Base-by-base conservation (phyloP, 2,113 vertebrate species). In the Apteryx owenii region DNA sequence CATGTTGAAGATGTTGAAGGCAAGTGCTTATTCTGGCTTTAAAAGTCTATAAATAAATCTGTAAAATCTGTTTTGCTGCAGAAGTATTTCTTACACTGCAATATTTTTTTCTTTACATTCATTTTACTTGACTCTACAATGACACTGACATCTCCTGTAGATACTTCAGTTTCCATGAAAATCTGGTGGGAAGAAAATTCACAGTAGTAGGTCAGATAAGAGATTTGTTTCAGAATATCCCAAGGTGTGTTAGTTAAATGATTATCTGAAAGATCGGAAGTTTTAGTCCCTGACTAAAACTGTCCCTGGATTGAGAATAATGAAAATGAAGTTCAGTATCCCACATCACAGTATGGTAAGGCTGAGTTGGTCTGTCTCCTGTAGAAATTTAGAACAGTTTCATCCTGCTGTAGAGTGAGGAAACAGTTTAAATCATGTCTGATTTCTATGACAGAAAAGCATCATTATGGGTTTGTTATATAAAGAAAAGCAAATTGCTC, bases 281-380 rank as follows among this genome's bases (percentile, higher is more conserved):
- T 44, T 88, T 60, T 61, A 66, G 14, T 72, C 21, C 71, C 20
- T 62, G 6, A 50, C 51, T 48, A 48, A 48, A 48, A 48, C 46
- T 48, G 46, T 48, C 46, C 46, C 31, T 64, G 16, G 79, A 69
- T 62, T 40, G 11, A 33, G 25, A 84, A 16, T 26, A 85, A 62
- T 28, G 29, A 80, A 40, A 5, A 5, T 73, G 13, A 61, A n/a
- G 10, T 53, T 79, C 0, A 0, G 33, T 36, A 61, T 6, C 26
- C 14, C 31, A 6, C 19, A 11, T 69, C 23, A 11, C 10, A 9
- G 22, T 16, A n/a, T 2, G 0, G 16, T n/a, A 42, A 15, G 2
- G 31, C 22, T 42, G 25, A 56, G 13, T 8, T 69, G 11, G 20
- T 85, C 10, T 73, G 46, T 48, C 15, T 48, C 14, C 58, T 42